Conservation (phyloP, 2,113 vertebrate species). For the Artemisiospiza belli region DNA sequence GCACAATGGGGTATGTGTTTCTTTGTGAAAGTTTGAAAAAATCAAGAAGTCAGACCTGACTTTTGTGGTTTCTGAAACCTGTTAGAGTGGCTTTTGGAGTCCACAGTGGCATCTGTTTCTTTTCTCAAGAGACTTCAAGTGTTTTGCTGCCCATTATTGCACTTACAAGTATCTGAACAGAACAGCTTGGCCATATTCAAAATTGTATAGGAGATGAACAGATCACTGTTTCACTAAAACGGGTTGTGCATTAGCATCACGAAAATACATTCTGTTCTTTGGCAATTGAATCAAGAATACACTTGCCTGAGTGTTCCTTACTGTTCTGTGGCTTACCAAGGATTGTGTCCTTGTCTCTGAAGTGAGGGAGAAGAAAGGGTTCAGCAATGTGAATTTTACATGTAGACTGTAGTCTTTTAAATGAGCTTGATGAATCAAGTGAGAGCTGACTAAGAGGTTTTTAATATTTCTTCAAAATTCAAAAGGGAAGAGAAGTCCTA, state of each 20-base stretch:
- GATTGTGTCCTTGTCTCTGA: neutral
- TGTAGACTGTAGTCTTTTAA: neutral
- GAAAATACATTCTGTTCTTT: neutral
- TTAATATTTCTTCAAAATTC: neutral
- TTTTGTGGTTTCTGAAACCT: neutral
- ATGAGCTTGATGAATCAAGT: neutral
- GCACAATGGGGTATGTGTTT: neutral
- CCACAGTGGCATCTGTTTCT: neutral
- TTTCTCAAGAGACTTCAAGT: neutral
- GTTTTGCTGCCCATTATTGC: neutral
- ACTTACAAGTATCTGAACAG: neutral
- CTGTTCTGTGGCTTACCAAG: neutral
- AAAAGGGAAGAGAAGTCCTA: neutral
- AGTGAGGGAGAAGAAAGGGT: neutral
- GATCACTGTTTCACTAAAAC: neutral
- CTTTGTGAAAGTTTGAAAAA: neutral
- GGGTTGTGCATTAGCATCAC: neutral
- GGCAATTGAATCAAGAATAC: neutral
- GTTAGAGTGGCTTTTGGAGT: neutral
- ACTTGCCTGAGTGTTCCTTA: neutral
- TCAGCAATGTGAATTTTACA: neutral
- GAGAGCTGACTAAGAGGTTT: neutral
- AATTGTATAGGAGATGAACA: neutral
- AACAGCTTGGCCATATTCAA: neutral
- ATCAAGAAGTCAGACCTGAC: neutral